Conservation (phyloP, 2,113 vertebrate genomes). For the Apistogramma diplotaenia region DNA sequence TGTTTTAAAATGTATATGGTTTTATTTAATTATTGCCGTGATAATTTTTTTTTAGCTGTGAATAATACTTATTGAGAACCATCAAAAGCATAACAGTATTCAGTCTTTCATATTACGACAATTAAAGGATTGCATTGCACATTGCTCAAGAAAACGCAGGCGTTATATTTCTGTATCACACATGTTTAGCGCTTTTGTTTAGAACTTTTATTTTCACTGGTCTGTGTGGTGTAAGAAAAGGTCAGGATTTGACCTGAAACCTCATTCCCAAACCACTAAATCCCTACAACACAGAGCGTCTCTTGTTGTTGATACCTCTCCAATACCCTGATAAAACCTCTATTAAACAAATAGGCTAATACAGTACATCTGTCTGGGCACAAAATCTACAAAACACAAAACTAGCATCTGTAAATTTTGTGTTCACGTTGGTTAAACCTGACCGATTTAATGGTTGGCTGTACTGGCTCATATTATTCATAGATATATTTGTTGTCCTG, state of each 20-base stretch:
- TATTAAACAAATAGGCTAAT: not conserved
- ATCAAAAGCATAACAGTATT: not conserved
- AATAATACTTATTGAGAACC: not conserved
- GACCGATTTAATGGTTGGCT: not conserved
- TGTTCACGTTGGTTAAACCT: not conserved
- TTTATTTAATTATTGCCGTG: not conserved
- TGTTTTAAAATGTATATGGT: not conserved
- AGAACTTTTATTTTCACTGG: not conserved
- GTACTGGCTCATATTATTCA: not conserved
- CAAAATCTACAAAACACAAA: too few relatives aligned
- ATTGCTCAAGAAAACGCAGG: not conserved
- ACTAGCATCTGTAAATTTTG: not conserved
- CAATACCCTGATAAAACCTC: not conserved
- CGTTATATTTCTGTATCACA: too few relatives aligned
- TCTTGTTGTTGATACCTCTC: not conserved
- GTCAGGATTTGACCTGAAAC: not conserved
- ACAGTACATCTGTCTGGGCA: not conserved
- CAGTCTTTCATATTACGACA: not conserved
- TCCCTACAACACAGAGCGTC: not conserved
- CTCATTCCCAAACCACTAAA: not conserved
- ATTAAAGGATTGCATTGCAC: too few relatives aligned
- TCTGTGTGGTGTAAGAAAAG: not conserved
- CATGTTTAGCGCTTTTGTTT: not conserved
- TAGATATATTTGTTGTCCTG: not conserved
- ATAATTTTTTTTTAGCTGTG: not conserved